Percentiles rank a stretch among this genome's conserved stretches.
Conservation (phyloP, 2,113 vertebrate genomes). For the Sclerurus mexicanus region DNA sequence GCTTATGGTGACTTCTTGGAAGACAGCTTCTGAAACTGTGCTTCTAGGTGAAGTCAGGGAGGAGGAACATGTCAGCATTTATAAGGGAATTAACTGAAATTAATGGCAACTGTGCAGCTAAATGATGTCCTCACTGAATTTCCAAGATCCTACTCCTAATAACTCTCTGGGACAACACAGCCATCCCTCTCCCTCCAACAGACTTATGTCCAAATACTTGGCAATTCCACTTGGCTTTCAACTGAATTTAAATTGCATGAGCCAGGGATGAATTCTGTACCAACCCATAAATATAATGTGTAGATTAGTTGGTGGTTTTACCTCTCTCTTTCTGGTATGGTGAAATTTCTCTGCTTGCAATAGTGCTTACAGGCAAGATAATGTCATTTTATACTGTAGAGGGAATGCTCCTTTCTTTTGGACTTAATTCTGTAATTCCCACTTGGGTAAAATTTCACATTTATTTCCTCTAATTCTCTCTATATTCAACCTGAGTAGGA, state of each 20-base stretch:
- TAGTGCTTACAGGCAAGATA: not conserved
- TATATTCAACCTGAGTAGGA: not conserved
- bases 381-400: not conserved
- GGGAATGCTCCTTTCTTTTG: not conserved
- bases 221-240: not conserved
- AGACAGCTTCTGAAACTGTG: not conserved
- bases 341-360: not conserved
- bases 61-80: not conserved
- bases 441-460: not conserved
- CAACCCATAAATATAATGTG: not conserved
- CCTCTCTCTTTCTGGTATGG: not conserved
- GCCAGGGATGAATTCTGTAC: not conserved
- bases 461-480: not conserved
- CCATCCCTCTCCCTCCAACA: not conserved
- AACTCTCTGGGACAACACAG: not conserved
- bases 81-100: not conserved
- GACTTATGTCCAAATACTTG: too few relatives aligned
- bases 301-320: not conserved
- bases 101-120: not conserved
- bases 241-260: not conserved
- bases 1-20: not conserved
- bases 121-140: not conserved
- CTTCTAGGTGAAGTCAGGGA: not conserved
- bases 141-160: not conserved
- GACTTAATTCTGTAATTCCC: not conserved